A percentile compares a stretch with the other conserved stretches of the same genome.
phyloP scores from a whole-genome alignment of 2,888 invertebrate genomes.

The Ennomos fuscantarius region DNA sequence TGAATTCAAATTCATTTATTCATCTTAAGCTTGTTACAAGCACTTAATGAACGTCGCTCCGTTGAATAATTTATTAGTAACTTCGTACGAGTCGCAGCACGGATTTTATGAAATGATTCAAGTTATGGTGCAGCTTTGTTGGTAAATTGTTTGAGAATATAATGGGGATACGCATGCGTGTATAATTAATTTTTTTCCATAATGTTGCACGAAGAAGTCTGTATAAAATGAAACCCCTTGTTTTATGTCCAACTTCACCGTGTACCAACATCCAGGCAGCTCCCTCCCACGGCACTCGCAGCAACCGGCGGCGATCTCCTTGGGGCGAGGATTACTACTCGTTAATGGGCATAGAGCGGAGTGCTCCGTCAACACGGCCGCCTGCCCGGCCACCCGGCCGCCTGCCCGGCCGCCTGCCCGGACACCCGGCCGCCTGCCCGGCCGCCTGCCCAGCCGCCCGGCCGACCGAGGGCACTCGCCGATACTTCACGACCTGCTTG shows the following conservation, averaged over 20 bases:
- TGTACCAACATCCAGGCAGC: background rate
- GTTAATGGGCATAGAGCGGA: constrained; percentile 32
- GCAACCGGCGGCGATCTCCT: background rate
- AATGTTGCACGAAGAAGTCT: constrained; percentile 6
- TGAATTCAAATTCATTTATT: constrained; percentile 50
- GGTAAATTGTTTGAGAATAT: constrained; percentile 19
- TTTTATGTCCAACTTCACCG: background rate
- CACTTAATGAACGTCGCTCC: constrained; percentile 48
- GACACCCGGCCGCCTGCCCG: constrained; percentile 7
- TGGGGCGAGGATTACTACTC: constrained; percentile 6
- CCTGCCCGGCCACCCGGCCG: background rate
- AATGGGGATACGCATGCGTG: background rate
- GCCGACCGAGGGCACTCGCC: constrained; percentile 22
- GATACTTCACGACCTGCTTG: constrained; percentile 26
- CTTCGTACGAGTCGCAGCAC: constrained; percentile 23
- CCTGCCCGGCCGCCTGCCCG: constrained; percentile 13
- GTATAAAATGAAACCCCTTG: background rate
- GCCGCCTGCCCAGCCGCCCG: constrained; percentile 9
- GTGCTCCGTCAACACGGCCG: constrained; percentile 39
- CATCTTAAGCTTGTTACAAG: constrained; percentile 47
- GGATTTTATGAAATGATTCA: constrained; percentile 29
- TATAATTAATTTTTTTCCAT: no score
- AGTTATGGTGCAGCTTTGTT: constrained; percentile 31
- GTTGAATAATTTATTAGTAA: constrained; percentile 45
- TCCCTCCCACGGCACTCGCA: background rate